These are phyloP conservation scores for Halichoeres trimaculatus DNA, from an alignment of 2,113 vertebrate species.

Conservation along the genomic window DNA sequence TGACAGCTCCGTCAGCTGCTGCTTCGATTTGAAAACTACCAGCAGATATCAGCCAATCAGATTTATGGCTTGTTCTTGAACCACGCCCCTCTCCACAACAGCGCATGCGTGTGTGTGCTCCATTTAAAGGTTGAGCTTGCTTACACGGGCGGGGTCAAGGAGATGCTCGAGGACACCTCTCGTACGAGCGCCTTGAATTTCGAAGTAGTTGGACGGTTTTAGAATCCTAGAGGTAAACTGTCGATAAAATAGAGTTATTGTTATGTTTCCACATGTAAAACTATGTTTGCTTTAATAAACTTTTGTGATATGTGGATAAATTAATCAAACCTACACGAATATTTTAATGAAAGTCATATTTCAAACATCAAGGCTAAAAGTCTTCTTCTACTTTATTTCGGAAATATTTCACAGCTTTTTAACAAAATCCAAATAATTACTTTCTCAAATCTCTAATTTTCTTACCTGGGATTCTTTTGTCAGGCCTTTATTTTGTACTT, in stretches of 20 bases:
- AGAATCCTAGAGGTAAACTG: neutral
- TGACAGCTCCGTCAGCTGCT: constrained; percentile 63
- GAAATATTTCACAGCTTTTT: no score
- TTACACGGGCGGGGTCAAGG: constrained; percentile 33
- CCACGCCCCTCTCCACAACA: constrained; percentile 28
- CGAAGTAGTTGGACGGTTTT: no score
- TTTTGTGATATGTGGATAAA: neutral
- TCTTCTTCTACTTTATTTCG: no score
- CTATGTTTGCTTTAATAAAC: neutral
- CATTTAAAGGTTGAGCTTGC: neutral
- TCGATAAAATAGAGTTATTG: neutral
- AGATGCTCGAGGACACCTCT: accelerated
- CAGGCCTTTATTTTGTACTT: no score
- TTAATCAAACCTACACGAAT: neutral
- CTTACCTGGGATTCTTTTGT: no score
- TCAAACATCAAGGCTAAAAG: no score
- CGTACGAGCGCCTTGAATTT: neutral
- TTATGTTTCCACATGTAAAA: neutral
- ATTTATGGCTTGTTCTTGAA: accelerated
- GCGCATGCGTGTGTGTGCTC: accelerated
- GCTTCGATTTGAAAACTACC: constrained; percentile 70
- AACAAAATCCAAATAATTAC: neutral
- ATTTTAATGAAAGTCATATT: neutral
- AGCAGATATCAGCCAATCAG: constrained; percentile 65
- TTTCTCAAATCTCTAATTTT: neutral